phyloP scores from a whole-genome alignment of 92 coral and sea anemone genomes.

The Palythoa caribaeorum region DNA sequence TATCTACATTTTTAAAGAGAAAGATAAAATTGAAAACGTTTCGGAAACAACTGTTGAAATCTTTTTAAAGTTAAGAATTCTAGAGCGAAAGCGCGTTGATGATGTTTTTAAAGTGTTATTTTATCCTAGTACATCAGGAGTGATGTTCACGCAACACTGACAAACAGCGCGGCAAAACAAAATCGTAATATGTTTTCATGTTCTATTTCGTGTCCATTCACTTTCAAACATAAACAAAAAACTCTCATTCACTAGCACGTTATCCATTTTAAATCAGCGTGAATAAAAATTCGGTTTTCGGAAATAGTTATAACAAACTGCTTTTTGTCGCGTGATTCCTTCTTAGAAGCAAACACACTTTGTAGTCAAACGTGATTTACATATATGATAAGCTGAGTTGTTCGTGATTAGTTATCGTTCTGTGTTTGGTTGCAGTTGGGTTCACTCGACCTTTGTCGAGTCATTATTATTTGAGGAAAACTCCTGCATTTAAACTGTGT shows the following conservation, averaged over 20 bases:
- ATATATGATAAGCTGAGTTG: slow-evolving; percentile 41
- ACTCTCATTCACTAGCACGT: slow-evolving; percentile 13
- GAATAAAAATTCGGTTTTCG: slow-evolving; percentile 10
- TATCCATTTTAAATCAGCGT: slow-evolving; percentile 14
- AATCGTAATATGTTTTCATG: slow-evolving; percentile 36
- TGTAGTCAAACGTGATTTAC: slow-evolving; percentile 47
- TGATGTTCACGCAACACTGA: slow-evolving; percentile 21
- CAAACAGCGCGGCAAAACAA: slow-evolving; percentile 21
- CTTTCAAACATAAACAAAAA: slow-evolving; percentile 36
- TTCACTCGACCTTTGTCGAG: slow-evolving; percentile 13
- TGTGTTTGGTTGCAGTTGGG: slow-evolving; percentile 37
- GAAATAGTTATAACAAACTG: not conserved
- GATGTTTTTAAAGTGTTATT: not conserved
- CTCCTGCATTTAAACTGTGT: not conserved
- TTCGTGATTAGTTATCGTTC: slow-evolving; percentile 23
- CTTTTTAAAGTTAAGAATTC: not conserved
- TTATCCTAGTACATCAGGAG: not conserved
- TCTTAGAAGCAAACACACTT: slow-evolving; percentile 38
- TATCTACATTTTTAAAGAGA: not conserved
- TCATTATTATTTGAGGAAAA: slow-evolving; percentile 4
- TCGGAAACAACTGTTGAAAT: not conserved
- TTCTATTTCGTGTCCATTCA: slow-evolving; percentile 34
- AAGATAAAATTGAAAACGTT: not conserved
- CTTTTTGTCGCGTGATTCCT: slow-evolving; percentile 42
- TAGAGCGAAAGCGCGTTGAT: not conserved